These are phyloP conservation scores for Eumaeus atala DNA, from an alignment of 1,140 invertebrate genomes.

Conservation along the genomic window DNA sequence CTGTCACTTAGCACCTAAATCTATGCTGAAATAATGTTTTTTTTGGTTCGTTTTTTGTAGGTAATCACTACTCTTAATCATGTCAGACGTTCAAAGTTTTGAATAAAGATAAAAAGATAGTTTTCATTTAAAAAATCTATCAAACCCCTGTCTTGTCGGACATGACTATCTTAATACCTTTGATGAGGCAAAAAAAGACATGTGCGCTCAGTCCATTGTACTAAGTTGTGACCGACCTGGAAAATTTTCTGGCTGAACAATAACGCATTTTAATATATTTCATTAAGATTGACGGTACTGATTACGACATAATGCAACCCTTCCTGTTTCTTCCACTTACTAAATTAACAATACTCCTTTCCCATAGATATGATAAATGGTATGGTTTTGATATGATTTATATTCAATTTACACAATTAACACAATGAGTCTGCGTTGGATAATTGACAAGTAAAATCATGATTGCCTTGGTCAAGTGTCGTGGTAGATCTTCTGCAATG, in stretches of 20 bases:
- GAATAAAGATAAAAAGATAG: slow-evolving; percentile 54
- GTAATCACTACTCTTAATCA: no score
- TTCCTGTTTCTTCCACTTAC: slow-evolving; percentile 35
- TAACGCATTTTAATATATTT: slow-evolving; percentile 69
- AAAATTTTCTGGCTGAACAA: slow-evolving; percentile 61
- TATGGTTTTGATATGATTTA: slow-evolving; percentile 5
- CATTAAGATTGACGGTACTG: slow-evolving; percentile 69
- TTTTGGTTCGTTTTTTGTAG: no score
- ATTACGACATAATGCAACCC: slow-evolving; percentile 47
- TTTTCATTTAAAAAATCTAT: slow-evolving; percentile 50
- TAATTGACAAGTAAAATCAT: no score
- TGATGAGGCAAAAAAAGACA: slow-evolving; percentile 55
- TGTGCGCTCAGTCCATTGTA: slow-evolving; percentile 56
- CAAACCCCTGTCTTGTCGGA: slow-evolving; percentile 62
- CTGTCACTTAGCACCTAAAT: no score
- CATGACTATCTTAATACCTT: slow-evolving; percentile 48
- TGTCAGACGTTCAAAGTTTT: slow-evolving; percentile 42
- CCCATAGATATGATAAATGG: background rate
- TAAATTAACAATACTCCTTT: slow-evolving; percentile 19
- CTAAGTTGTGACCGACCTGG: slow-evolving; percentile 45
- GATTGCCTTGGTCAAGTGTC: no score
- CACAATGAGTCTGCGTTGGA: no score
- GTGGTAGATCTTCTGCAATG: no score
- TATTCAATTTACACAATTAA: background rate
- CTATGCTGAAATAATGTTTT: no score